Base-by-base conservation (phyloP, 2,888 invertebrate genomes). In the Caenorhabditis uteleia region DNA sequence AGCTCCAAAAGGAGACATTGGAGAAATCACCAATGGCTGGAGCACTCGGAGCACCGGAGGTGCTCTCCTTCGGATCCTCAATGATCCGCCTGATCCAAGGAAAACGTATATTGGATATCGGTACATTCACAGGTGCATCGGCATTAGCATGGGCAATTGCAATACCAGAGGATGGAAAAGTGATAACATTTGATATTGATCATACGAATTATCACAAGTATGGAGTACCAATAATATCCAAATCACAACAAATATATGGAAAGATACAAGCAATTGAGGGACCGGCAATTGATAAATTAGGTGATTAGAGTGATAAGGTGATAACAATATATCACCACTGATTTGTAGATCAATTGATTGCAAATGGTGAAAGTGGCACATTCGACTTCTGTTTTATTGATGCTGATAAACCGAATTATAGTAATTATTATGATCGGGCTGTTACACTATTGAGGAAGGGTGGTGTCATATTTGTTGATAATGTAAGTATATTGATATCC, bases 381-480 rank as follows among this genome's bases (percentile, higher is more conserved):
- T 79, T 70, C 46, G 78, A 77, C 47, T 78, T 79, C 40, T 72
- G 70, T 18, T 79, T 78, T 65, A 78, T 79, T 46, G 79, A 85
- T 59, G 85, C 85, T 21, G 85, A 85, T 65, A 51, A 86, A 62
- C 48, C 20, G 7, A 85, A 85, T 23, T 29, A 45, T 31, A 59
- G 70, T 29, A 74, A 74, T 16, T 86, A 86, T 68, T 86, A 85
- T 70, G 84, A 86, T 46, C 56, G 72, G 33, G 79, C 77, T 45
- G 71, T 86, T 44, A 60, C 75, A 38, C 75, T 86, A 42, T 42
- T 86, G 21, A 68, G 83, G 12, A 64, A 75, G 20, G 84, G 85
- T 18, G 85, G 86, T 39, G 79, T 86, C 45, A 83, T 85, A 40
- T 79, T 84, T 3, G 70, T 86, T 26, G 86, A 85, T 68, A 86